Conservation (phyloP, 1,140 invertebrate species). For the Pogonus chalceus region DNA sequence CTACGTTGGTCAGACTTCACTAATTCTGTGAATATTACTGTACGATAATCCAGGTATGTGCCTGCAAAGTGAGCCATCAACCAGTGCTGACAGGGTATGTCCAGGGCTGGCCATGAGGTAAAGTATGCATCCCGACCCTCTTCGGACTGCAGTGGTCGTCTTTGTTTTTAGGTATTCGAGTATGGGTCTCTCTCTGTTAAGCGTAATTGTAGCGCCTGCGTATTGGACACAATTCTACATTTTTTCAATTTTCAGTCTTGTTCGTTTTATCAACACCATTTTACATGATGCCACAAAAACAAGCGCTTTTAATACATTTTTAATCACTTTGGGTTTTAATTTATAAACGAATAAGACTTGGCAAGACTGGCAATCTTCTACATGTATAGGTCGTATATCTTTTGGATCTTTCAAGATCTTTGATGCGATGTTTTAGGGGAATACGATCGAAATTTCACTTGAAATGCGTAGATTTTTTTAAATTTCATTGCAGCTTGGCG, state of each 20-base stretch:
- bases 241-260: neutral
- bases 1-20: constrained; percentile 9
- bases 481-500: neutral
- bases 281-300: too few species aligned
- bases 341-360: too few species aligned
- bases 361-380: too few species aligned
- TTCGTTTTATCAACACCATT: too few species aligned
- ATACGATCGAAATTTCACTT: too few species aligned
- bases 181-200: constrained; percentile 24
- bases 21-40: constrained; percentile 33
- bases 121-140: constrained; percentile 21
- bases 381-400: too few species aligned
- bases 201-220: constrained; percentile 18
- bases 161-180: constrained; percentile 32
- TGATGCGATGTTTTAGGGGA: too few species aligned
- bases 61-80: constrained; percentile 14
- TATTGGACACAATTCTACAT: constrained; percentile 10
- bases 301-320: too few species aligned
- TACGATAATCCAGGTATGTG: constrained; percentile 33
- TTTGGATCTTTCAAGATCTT: too few species aligned
- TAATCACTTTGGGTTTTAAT: too few species aligned
- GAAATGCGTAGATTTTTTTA: neutral
- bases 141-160: constrained; percentile 17
- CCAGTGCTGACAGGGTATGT: constrained; percentile 23
- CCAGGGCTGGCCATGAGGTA: constrained; percentile 28